Evolutionary conservation across 2,888 invertebrate genomes (phyloP).

Genomic region (Rhingia rostrata): DNA sequence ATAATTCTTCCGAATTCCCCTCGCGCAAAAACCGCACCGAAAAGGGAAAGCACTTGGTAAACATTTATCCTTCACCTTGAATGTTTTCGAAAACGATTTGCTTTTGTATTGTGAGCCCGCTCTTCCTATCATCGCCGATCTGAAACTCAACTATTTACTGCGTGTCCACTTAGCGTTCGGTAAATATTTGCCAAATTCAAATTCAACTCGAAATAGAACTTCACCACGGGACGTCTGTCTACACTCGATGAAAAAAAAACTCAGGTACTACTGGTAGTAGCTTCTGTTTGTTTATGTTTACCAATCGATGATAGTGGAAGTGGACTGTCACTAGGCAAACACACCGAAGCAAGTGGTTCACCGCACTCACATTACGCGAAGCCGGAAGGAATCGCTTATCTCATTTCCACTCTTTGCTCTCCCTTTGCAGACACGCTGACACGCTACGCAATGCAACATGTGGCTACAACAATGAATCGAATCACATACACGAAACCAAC

Average conservation of each 20-base stretch:
- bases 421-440: conserved; percentile 79
- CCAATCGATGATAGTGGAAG: conserved; percentile 3
- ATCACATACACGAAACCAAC: conserved; percentile 75
- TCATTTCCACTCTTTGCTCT: conserved; percentile 82
- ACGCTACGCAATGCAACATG: conserved; percentile 85
- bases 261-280: not conserved
- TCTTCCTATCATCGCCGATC: not conserved
- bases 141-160: not conserved
- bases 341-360: conserved; percentile 22
- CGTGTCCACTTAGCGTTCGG: conserved; percentile 30
- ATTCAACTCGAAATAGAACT: conserved; percentile 10
- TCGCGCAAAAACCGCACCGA: conserved; percentile 3
- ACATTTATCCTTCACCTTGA: conserved; percentile 18
- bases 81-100: conserved; percentile 41
- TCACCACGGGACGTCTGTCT: conserved; percentile 18
- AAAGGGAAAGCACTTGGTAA: not conserved
- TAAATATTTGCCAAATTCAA: conserved; percentile 61
- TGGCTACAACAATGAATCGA: conserved; percentile 81
- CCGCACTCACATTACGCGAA: conserved; percentile 1
- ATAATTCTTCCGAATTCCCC: conserved; percentile 33
- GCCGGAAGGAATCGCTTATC: conserved; percentile 29
- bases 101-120: not conserved
- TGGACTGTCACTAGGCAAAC: conserved; percentile 9
- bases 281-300: conserved; percentile 50
- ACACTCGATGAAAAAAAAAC: not conserved